A percentile compares a stretch with the other conserved stretches of the same genome.
phyloP scores from a whole-genome alignment of 2,888 invertebrate species.

The Helleia helle region DNA sequence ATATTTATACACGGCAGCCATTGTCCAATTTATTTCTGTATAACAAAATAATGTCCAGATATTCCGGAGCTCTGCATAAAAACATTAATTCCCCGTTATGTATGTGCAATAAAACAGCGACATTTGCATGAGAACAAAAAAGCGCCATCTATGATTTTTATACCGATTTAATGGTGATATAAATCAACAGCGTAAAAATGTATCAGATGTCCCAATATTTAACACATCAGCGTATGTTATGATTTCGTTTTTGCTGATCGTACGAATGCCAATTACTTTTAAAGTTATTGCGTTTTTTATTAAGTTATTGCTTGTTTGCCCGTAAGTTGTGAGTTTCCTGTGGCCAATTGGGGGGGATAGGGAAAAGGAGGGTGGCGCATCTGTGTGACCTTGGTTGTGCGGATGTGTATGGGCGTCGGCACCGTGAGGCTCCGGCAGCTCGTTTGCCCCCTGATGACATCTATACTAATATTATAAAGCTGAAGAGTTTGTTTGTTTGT shows the following conservation, averaged over 20 bases:
- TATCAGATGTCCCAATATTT: constrained; percentile 33
- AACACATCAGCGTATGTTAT: constrained; percentile 27
- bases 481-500: no score
- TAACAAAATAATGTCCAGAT: constrained; percentile 18
- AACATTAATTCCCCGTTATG: constrained; percentile 21
- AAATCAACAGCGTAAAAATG: constrained; percentile 48
- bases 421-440: no score
- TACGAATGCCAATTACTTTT: background rate
- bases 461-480: no score
- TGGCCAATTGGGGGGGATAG: no score
- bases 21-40: constrained; percentile 21
- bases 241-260: constrained; percentile 22
- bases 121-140: constrained; percentile 41
- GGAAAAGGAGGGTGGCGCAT: no score
- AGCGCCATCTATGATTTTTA: constrained; percentile 45
- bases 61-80: constrained; percentile 21
- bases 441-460: no score
- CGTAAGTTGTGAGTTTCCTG: no score
- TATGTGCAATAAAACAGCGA: constrained; percentile 35
- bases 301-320: no score
- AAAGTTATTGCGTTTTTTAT: no score
- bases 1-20: constrained; percentile 10
- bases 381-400: no score
- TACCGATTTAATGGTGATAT: constrained; percentile 44
- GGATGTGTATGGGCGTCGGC: no score